Evolutionary conservation across 2,113 vertebrate genomes (phyloP).

Genomic region (Polypterus bichir): DNA sequence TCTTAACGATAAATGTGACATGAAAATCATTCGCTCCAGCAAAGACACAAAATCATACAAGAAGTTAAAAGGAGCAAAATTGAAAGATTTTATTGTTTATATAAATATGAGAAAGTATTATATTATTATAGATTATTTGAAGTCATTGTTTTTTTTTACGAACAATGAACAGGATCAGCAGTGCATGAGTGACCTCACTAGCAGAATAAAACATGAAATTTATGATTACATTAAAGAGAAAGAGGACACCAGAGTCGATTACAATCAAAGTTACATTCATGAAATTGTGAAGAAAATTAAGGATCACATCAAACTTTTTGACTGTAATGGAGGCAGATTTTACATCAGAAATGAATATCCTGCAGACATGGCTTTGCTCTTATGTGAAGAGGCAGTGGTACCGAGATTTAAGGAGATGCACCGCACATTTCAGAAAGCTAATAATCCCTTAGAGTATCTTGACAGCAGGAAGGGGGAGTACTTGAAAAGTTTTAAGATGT

Average conservation of each 20-base stretch:
- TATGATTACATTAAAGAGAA: background rate
- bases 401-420: constrained; percentile 34
- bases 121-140: no score
- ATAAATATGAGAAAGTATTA: accelerated
- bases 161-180: background rate
- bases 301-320: background rate
- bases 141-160: accelerated
- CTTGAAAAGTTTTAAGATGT: constrained; percentile 36
- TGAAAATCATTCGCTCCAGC: background rate
- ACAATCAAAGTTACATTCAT: constrained; percentile 20
- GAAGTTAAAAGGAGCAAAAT: background rate
- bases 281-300: constrained; percentile 31
- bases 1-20: constrained; percentile 19
- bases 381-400: constrained; percentile 23
- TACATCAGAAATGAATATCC: constrained; percentile 27
- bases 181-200: background rate
- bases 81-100: constrained; percentile 16
- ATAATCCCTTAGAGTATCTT: constrained; percentile 32
- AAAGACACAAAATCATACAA: background rate
- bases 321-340: background rate
- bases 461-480: constrained; percentile 39
- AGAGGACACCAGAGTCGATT: constrained; percentile 13
- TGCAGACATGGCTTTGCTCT: constrained; percentile 27
- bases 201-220: background rate
- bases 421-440: constrained; percentile 24